A percentile compares a stretch with the other conserved stretches of the same genome.
phyloP scores from a whole-genome alignment of 2,113 vertebrate species.

The Cyprinodon tularosa region DNA sequence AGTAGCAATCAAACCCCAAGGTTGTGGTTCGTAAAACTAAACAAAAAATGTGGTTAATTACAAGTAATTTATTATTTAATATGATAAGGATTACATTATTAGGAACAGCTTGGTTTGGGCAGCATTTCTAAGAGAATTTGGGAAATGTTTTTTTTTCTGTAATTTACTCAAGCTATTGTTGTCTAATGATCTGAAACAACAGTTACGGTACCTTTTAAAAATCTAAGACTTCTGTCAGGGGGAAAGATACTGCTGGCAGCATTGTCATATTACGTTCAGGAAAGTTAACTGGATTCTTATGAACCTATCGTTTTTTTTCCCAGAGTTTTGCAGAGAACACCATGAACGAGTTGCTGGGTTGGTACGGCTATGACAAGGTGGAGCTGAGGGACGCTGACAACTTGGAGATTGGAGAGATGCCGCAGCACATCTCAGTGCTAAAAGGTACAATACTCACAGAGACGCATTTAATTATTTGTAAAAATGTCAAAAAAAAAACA shows the following conservation, averaged over 20 bases:
- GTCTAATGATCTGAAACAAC: background rate
- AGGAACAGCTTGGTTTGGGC: too few species aligned
- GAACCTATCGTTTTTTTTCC: slow-evolving; percentile 68
- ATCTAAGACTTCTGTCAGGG: background rate
- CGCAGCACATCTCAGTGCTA: slow-evolving; percentile 98
- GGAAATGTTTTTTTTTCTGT: background rate
- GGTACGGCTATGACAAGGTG: slow-evolving; percentile 99
- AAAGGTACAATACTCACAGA: slow-evolving; percentile 84
- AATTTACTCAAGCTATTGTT: background rate
- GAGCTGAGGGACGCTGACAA: slow-evolving; percentile 97
- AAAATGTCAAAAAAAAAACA: too few species aligned
- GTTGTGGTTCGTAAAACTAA: background rate
- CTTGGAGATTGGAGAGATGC: slow-evolving; percentile 94
- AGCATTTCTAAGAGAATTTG: background rate
- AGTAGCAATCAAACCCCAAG: too few species aligned
- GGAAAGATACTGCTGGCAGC: background rate
- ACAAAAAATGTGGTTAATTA: background rate
- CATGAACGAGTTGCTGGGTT: slow-evolving; percentile 99
- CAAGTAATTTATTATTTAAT: background rate
- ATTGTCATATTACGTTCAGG: background rate
- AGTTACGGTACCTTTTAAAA: background rate
- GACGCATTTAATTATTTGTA: too few species aligned
- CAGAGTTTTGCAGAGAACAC: slow-evolving; percentile 99
- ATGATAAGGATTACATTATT: background rate
- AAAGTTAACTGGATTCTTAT: slow-evolving; percentile 3